Base-by-base conservation (phyloP, 2,113 vertebrate genomes). In the Chaetodon auriga region DNA sequence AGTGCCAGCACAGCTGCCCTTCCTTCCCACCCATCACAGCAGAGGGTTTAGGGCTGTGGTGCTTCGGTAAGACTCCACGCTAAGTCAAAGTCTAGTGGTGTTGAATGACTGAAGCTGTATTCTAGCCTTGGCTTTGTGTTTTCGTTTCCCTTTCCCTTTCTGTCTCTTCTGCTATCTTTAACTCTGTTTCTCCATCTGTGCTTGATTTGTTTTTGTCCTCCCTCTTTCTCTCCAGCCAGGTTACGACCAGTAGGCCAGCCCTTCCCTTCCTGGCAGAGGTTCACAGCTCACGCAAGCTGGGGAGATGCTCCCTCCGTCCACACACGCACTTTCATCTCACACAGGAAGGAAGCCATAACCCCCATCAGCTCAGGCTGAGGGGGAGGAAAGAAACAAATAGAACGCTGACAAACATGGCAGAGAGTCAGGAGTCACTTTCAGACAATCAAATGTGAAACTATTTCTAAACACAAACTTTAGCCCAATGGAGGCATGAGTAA, bases 241-340 rank as follows among this genome's bases (percentile, higher is more conserved):
- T 75, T 86, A 85, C 81, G 85, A 65, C 75, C 54, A 85, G 89
- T 76, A 92, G 64, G 14, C 57, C 41, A 11, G 60, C 48, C 55
- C 79, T 45, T 79, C 80, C 61, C 41, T 63, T 78, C 61, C 65
- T 90, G 85, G 86, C 88, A 80, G 38, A 55, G 8, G 62, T 65
- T 77, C 78, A 90, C 53, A 65, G 68, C 38, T 11, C 14, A 23
- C 0, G 7, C 41, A 13, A 60, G 75, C 7, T 0, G 10, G 57
- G 30, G 57, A 43, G 61, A 81, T 35, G 68, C 23, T 63, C 61
- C 7, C 30, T 57, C 48, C 18, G 36, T 66, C 72, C 43, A 38
- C 58, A 82, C 77, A 68, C 18, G 41, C 62, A 80, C 71, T 84
- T 88, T 87, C 0, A 87, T 91, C 88, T 84, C 46, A 30, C 63